Evolutionary conservation across 2,888 invertebrate genomes (phyloP).

Genomic region (Apodemia zela): DNA sequence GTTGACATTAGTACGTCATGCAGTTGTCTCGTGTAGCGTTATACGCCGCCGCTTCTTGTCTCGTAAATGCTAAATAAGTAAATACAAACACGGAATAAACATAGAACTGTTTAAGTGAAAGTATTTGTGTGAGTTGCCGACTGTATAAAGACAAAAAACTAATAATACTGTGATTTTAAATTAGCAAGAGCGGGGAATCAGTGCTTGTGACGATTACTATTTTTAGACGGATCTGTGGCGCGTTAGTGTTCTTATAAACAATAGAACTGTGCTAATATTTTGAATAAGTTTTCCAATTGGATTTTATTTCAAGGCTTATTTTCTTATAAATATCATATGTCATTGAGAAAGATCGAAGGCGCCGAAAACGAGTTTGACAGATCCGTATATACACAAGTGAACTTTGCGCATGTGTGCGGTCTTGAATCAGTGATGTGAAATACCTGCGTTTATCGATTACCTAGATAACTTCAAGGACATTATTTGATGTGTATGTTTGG

Average conservation of each 20-base stretch:
- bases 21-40: slow-evolving; percentile 62
- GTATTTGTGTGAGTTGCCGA: slow-evolving; percentile 42
- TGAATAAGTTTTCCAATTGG: slow-evolving; percentile 36
- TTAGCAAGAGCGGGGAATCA: slow-evolving; percentile 63
- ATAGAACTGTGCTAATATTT: slow-evolving; percentile 34
- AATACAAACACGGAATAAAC: slow-evolving; percentile 40
- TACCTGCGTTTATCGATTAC: slow-evolving; percentile 74
- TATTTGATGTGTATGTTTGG: slow-evolving; percentile 30
- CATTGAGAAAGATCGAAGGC: slow-evolving; percentile 41
- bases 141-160: slow-evolving; percentile 38
- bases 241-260: slow-evolving; percentile 49
- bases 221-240: slow-evolving; percentile 63
- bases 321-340: slow-evolving; percentile 22
- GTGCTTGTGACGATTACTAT: slow-evolving; percentile 70
- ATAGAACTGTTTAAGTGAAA: slow-evolving; percentile 41
- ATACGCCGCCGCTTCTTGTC: slow-evolving; percentile 57
- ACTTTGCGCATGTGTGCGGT: slow-evolving; percentile 58
- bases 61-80: slow-evolving; percentile 46
- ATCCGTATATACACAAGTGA: slow-evolving; percentile 57
- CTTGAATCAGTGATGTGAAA: slow-evolving; percentile 64
- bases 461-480: slow-evolving; percentile 70
- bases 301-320: slow-evolving; percentile 36
- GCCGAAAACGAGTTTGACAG: slow-evolving; percentile 76
- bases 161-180: slow-evolving; percentile 45
- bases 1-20: slow-evolving; percentile 54